Percentiles rank a stretch among this genome's conserved stretches.
These are phyloP conservation scores for Plodia interpunctella DNA, from an alignment of 1,140 invertebrate species.

Conservation along the genomic window DNA sequence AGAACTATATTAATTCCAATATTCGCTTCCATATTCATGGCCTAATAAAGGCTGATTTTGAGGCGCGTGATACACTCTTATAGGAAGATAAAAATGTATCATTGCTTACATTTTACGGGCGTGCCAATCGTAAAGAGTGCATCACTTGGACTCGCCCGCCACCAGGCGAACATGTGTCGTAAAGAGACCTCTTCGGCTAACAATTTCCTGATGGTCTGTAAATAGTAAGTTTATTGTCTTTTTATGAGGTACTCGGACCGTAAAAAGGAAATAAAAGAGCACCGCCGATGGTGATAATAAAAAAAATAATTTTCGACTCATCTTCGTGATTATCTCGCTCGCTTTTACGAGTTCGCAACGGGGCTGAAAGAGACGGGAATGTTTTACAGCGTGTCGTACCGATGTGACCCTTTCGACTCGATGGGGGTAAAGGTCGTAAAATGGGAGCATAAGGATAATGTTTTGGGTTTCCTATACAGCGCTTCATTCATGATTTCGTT, in stretches of 20 bases:
- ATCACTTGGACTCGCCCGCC: slow-evolving; percentile 45
- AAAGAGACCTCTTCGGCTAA: slow-evolving; percentile 76
- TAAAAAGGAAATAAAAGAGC: slow-evolving; percentile 77
- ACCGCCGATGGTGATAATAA: slow-evolving; percentile 77
- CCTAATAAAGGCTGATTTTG: slow-evolving; percentile 17
- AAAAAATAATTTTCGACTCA: slow-evolving; percentile 78
- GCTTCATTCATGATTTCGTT: slow-evolving; percentile 77
- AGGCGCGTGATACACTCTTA: slow-evolving; percentile 32
- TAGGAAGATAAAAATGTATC: slow-evolving; percentile 60
- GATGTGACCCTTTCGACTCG: slow-evolving; percentile 69
- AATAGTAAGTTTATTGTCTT: slow-evolving; percentile 78
- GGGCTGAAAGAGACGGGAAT: slow-evolving; percentile 48
- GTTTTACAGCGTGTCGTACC: slow-evolving; percentile 64
- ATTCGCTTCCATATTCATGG: background rate
- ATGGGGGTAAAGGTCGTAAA: slow-evolving; percentile 76
- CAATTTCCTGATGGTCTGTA: slow-evolving; percentile 77
- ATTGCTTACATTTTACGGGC: slow-evolving; percentile 63
- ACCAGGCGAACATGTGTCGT: slow-evolving; percentile 70
- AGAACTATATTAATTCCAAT: background rate
- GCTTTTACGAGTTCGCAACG: slow-evolving; percentile 44
- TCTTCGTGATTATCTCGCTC: slow-evolving; percentile 73
- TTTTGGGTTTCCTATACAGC: slow-evolving; percentile 73
- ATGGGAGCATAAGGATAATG: slow-evolving; percentile 77
- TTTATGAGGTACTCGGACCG: slow-evolving; percentile 77
- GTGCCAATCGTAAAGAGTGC: slow-evolving; percentile 70